Percentiles rank a stretch among this genome's conserved stretches.
phyloP scores from a whole-genome alignment of 2,888 invertebrate genomes.

The Alloplasta piceator region DNA sequence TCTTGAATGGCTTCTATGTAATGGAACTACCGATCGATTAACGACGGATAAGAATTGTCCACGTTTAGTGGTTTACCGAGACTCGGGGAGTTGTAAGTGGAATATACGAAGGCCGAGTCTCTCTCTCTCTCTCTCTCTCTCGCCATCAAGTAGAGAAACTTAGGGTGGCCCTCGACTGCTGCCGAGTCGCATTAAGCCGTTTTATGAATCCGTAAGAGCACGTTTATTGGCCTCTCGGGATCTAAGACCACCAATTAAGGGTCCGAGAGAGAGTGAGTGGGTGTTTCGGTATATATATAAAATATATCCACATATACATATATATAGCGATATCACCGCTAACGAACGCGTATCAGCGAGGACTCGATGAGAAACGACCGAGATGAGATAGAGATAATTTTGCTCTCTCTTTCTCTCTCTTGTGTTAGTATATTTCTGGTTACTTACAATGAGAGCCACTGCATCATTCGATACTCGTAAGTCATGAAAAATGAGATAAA shows the following conservation, averaged over 20 bases:
- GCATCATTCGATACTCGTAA: constrained; percentile 46
- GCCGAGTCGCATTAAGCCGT: constrained; percentile 62
- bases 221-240: constrained; percentile 65
- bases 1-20: constrained; percentile 7
- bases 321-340: constrained; percentile 38
- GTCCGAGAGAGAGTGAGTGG: constrained; percentile 62
- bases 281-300: constrained; percentile 53
- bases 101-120: constrained; percentile 10
- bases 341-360: constrained; percentile 63
- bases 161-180: constrained; percentile 41
- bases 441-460: constrained; percentile 35
- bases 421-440: neutral
- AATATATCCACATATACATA: constrained; percentile 20
- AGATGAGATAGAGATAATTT: constrained; percentile 62
- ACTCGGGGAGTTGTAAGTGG: neutral
- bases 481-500: constrained; percentile 45
- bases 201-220: constrained; percentile 67
- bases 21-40: constrained; percentile 22
- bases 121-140: constrained; percentile 3
- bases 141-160: neutral
- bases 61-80: neutral
- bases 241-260: constrained; percentile 65
- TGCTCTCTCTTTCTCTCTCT: constrained; percentile 14
- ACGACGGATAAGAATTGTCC: constrained; percentile 28
- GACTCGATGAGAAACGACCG: constrained; percentile 55